A percentile compares a stretch with the other conserved stretches of the same genome.
Conservation (phyloP, 2,888 invertebrate genomes). For the Drosophila anomelani region DNA sequence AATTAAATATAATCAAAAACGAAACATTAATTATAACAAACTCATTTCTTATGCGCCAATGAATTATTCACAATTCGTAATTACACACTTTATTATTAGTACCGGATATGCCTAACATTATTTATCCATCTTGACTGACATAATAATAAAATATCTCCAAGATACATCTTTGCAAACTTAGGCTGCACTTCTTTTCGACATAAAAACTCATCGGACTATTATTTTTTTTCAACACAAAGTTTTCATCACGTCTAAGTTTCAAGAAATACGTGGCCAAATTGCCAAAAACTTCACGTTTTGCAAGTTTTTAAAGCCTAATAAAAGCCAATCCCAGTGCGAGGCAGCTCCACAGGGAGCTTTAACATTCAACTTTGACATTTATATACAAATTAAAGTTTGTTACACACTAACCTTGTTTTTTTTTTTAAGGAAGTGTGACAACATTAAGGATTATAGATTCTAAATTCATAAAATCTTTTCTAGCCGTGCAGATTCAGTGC, state of each 20-base stretch:
- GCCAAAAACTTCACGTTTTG: constrained; percentile 8
- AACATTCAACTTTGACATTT: constrained; percentile 13
- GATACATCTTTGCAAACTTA: neutral
- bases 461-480: neutral
- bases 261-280: constrained; percentile 8
- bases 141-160: neutral
- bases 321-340: neutral
- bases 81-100: neutral
- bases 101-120: neutral
- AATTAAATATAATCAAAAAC: neutral
- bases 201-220: constrained; percentile 1
- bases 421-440: neutral
- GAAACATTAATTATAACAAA: neutral
- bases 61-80: neutral
- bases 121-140: neutral
- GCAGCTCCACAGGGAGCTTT: neutral
- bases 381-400: constrained; percentile 6
- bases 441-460: neutral
- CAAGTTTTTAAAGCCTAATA: constrained; percentile 13
- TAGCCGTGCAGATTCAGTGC: constrained; percentile 29
- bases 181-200: neutral
- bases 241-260: constrained; percentile 11
- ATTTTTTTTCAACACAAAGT: constrained; percentile 10
- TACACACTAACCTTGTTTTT: neutral
- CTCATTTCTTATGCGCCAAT: neutral